Conservation (phyloP, 2,797 vertebrate species). For the Lerista edwardsae region DNA sequence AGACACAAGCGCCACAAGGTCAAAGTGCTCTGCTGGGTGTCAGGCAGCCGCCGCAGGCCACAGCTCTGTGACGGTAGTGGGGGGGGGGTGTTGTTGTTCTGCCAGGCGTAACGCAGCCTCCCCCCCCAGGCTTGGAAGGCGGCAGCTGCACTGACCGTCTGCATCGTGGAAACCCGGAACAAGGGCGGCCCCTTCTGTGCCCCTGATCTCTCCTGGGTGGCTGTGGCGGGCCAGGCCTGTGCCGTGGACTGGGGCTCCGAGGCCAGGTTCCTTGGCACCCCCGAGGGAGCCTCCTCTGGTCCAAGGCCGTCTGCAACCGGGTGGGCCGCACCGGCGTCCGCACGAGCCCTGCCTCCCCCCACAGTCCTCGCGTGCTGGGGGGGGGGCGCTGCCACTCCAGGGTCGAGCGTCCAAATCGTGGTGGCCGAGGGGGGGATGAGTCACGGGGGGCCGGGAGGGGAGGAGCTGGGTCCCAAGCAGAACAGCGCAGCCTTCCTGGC, state of each 20-base stretch:
- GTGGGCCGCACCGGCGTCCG: neutral
- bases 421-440: neutral
- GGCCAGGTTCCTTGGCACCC: neutral
- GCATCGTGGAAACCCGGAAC: neutral
- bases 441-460: neutral
- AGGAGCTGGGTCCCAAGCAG: neutral
- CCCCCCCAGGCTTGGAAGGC: neutral
- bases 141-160: slow-evolving; percentile 23
- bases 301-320: neutral
- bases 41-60: neutral
- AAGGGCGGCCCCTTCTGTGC: neutral
- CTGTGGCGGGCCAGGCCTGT: neutral
- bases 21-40: slow-evolving; percentile 51
- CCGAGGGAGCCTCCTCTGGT: neutral
- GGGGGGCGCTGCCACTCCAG: neutral
- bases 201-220: slow-evolving; percentile 11
- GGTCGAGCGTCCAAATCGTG: neutral
- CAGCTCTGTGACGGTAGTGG: slow-evolving; percentile 7
- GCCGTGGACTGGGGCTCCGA: neutral
- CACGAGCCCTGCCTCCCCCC: neutral
- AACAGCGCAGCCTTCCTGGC: neutral
- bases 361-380: neutral
- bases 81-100: neutral
- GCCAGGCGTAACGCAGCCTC: neutral
- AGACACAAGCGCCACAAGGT: slow-evolving; percentile 14